phyloP scores from a whole-genome alignment of 2,797 vertebrate genomes.

The Syngnathus acus region DNA sequence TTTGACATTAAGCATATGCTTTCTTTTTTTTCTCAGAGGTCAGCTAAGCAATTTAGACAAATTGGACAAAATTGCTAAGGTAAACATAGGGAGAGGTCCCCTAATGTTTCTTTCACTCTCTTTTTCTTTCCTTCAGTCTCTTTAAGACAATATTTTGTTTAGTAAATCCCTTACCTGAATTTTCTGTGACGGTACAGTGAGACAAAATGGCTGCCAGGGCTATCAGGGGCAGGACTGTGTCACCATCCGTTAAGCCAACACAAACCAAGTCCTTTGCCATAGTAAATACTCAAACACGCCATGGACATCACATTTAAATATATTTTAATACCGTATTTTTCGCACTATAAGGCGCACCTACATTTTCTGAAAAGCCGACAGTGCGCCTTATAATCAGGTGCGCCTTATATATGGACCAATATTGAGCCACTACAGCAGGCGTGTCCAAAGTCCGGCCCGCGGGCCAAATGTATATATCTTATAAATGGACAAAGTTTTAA shows the following conservation, averaged over 20 bases:
- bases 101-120: slow-evolving; percentile 58
- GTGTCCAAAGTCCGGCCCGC: not conserved
- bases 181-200: slow-evolving; percentile 51
- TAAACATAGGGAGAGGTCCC: slow-evolving; percentile 74
- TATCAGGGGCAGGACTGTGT: slow-evolving; percentile 32
- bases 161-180: slow-evolving; percentile 56
- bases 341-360: too few relatives aligned
- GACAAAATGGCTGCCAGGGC: slow-evolving; percentile 40
- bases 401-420: too few relatives aligned
- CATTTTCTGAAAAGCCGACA: too few relatives aligned
- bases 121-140: slow-evolving; percentile 46
- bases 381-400: too few relatives aligned
- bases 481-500: too few relatives aligned
- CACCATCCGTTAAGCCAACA: slow-evolving; percentile 21
- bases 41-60: slow-evolving; percentile 81
- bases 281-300: slow-evolving; percentile 18
- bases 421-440: not conserved
- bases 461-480: too few relatives aligned
- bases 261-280: slow-evolving; percentile 19
- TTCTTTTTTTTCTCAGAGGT: slow-evolving; percentile 75
- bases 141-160: slow-evolving; percentile 54
- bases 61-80: slow-evolving; percentile 84
- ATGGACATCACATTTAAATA: not conserved
- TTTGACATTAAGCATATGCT: slow-evolving; percentile 82
- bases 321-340: not conserved